Evolutionary conservation across 2,113 vertebrate genomes (phyloP), one percentile per base, ranked within the genome.

Genomic region (Epinephelus cyanopodus): DNA sequence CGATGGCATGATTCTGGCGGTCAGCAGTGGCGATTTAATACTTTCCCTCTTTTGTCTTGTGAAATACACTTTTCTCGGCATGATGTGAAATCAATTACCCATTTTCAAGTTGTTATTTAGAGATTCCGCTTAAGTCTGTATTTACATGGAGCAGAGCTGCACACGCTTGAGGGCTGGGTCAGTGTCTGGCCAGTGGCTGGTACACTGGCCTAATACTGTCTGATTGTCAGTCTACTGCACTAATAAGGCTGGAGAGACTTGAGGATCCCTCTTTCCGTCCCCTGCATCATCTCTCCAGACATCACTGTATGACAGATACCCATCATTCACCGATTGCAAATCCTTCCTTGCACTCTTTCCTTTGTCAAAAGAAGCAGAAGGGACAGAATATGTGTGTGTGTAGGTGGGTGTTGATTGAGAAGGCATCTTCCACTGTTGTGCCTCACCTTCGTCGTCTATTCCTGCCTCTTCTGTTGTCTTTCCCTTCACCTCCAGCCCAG

Each of bases 311-410:
- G 86, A 89, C 90, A 93, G 82, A 88, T 69, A 87, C 78, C 80
- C 79, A 86, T 92, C 89, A 91, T 89, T 90, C 82, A 83, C 86
- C 60, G 9, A 68, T 62, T 39, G 64, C 78, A 90, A 89, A 90
- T 89, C 77, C 73, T 87, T 77, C 63, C 57, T 19, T 29, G 70
- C 87, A 84, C 74, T 77, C 14, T 75, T 66, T 45, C 23, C 45
- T 89, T 74, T 78, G 76, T 81, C 85, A 79, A 25, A 67, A 66
- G 67, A 74, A 61, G 79, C 79, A 79, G 54, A 74, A 58, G 69
- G 70, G 62, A 54, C 68, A 53, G 23, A 54, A 27, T 52, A 33
- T 45, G 52, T 72, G 74, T 15, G 11, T 52, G 70, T 54, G 56
- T 39, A 29, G 57, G 65, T 64, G 82, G 63, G 69, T 86, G 78